These are phyloP conservation scores for Caenorhabditis panamensis DNA, from an alignment of 2,888 invertebrate genomes.

Conservation along the genomic window DNA sequence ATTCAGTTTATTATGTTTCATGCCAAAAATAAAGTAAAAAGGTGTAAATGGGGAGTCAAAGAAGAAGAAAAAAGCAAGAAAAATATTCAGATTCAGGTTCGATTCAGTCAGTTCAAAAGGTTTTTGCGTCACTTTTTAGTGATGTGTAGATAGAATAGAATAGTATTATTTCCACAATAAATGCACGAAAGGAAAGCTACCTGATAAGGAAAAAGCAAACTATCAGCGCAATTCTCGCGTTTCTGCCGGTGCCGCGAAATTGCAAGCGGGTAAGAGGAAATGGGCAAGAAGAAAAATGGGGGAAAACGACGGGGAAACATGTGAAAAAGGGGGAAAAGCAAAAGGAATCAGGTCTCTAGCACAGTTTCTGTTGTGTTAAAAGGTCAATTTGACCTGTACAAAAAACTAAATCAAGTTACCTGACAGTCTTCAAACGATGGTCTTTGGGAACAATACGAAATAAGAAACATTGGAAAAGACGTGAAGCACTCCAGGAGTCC, in stretches of 20 bases:
- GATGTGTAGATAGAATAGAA: too few relatives aligned
- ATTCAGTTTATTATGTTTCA: too few relatives aligned
- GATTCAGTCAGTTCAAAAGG: too few relatives aligned
- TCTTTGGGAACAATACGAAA: too few relatives aligned
- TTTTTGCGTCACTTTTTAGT: constrained; percentile 14
- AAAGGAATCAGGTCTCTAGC: too few relatives aligned
- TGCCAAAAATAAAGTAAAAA: too few relatives aligned
- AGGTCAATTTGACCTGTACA: too few relatives aligned
- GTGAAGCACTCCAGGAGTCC: not conserved
- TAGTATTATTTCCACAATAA: constrained; percentile 15
- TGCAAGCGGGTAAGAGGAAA: not conserved
- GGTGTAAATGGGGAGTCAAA: too few relatives aligned
- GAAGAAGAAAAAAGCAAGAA: constrained; percentile 5
- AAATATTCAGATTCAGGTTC: not conserved
- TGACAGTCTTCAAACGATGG: too few relatives aligned
- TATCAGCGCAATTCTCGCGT: constrained; percentile 22
- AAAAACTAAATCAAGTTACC: too few relatives aligned
- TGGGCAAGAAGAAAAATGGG: not conserved
- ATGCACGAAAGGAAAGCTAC: constrained; percentile 22
- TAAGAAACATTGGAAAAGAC: too few relatives aligned
- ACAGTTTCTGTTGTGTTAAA: too few relatives aligned
- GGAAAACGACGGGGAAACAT: not conserved
- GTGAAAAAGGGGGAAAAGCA: not conserved
- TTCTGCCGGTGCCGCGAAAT: constrained; percentile 16
- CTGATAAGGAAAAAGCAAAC: constrained; percentile 41